Conservation (phyloP, 1,140 invertebrate species). For the Drosophila mayri region DNA sequence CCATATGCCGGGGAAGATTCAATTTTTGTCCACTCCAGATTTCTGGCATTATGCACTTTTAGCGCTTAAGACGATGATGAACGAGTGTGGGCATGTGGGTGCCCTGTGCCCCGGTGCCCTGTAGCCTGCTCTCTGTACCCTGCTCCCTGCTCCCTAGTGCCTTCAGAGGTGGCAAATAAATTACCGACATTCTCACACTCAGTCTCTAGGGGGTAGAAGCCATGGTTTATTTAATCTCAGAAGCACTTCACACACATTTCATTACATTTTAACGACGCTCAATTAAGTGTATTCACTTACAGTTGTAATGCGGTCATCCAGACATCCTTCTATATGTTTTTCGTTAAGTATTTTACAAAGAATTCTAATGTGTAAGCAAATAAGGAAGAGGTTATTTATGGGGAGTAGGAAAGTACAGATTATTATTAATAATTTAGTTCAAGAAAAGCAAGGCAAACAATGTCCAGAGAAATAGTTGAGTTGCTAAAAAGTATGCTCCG, state of each 20-base stretch:
- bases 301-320: conserved; percentile 14
- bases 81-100: conserved; percentile 29
- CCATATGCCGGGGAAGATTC: conserved; percentile 42
- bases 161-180: conserved; percentile 29
- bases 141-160: background rate
- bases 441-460: background rate
- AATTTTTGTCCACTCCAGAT: conserved; percentile 48
- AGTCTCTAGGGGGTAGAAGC: background rate
- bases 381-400: background rate
- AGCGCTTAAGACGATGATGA: conserved; percentile 38
- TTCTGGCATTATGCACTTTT: conserved; percentile 47
- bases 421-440: background rate
- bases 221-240: conserved; percentile 21
- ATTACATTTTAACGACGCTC: conserved; percentile 19
- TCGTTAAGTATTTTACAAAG: background rate
- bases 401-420: background rate
- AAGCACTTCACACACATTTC: conserved; percentile 21
- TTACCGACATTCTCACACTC: conserved; percentile 29
- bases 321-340: background rate
- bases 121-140: background rate
- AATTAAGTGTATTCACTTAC: conserved; percentile 20
- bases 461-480: too few relatives aligned
- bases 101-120: background rate
- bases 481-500: background rate
- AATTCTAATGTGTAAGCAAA: background rate